Percentiles rank a stretch among this genome's conserved stretches.
These are phyloP conservation scores for Drosophila putrida DNA, from an alignment of 2,888 invertebrate species.

Conservation along the genomic window DNA sequence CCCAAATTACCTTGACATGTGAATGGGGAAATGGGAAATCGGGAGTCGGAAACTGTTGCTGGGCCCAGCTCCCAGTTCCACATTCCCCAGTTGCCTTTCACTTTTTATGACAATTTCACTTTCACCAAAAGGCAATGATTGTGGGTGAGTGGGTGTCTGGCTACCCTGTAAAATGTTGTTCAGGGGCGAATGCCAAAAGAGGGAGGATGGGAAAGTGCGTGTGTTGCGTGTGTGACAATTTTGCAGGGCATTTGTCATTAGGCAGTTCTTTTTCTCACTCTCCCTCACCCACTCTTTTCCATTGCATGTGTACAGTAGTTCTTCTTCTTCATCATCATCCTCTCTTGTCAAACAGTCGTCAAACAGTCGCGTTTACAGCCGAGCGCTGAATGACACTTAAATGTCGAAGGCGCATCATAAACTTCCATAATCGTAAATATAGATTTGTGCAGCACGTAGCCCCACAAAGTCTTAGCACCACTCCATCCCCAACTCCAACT, in stretches of 20 bases:
- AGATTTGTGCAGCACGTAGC: constrained; percentile 70
- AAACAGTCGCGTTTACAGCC: constrained; percentile 69
- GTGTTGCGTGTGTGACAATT: constrained; percentile 73
- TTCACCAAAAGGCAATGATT: constrained; percentile 58
- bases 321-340: neutral
- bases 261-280: constrained; percentile 2
- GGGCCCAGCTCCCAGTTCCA: constrained; percentile 9
- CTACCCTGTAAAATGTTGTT: neutral
- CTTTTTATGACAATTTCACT: constrained; percentile 81
- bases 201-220: constrained; percentile 33
- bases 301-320: neutral
- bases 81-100: constrained; percentile 78
- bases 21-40: constrained; percentile 20
- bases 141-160: constrained; percentile 36
- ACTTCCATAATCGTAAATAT: constrained; percentile 80
- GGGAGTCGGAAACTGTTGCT: constrained; percentile 12
- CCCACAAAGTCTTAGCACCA: neutral
- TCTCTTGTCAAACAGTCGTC: constrained; percentile 29
- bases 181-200: neutral
- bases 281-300: neutral
- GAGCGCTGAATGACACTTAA: constrained; percentile 76
- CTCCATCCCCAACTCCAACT: neutral
- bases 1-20: constrained; percentile 80
- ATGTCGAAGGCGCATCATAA: constrained; percentile 69
- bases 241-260: constrained; percentile 74